Evolutionary conservation across 2,113 vertebrate genomes (phyloP).

Genomic region (Dinomys branickii): DNA sequence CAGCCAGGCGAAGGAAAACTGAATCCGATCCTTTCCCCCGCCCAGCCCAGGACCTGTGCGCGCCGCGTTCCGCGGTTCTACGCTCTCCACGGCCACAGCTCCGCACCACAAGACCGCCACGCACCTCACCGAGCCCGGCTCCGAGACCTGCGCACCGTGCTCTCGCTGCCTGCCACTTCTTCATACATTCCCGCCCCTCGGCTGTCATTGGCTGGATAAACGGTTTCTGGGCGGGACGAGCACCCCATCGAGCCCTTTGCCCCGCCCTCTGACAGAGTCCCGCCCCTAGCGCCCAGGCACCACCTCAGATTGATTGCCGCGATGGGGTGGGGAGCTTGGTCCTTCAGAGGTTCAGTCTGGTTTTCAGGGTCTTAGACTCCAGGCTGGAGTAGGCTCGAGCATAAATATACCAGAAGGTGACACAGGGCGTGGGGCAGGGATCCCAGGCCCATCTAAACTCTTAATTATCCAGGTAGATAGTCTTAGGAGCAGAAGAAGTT

Average conservation of each 20-base stretch:
- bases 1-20: slow-evolving; percentile 42
- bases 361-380: neutral
- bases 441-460: neutral
- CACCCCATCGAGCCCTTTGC: neutral
- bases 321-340: accelerated
- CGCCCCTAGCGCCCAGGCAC: neutral
- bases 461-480: slow-evolving; percentile 43
- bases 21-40: neutral
- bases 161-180: accelerated
- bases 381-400: neutral
- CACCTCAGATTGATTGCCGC: neutral
- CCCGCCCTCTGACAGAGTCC: neutral
- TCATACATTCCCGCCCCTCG: slow-evolving; percentile 32
- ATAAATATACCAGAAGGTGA: neutral
- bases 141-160: accelerated
- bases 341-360: neutral
- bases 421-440: neutral
- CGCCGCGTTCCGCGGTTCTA: neutral
- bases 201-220: slow-evolving; percentile 53
- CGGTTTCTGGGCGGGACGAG: neutral
- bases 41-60: neutral
- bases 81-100: neutral
- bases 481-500: neutral
- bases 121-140: accelerated
- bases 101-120: accelerated